phyloP scores from a whole-genome alignment of 2,888 invertebrate species.

The Cryptocephalus moraei region DNA sequence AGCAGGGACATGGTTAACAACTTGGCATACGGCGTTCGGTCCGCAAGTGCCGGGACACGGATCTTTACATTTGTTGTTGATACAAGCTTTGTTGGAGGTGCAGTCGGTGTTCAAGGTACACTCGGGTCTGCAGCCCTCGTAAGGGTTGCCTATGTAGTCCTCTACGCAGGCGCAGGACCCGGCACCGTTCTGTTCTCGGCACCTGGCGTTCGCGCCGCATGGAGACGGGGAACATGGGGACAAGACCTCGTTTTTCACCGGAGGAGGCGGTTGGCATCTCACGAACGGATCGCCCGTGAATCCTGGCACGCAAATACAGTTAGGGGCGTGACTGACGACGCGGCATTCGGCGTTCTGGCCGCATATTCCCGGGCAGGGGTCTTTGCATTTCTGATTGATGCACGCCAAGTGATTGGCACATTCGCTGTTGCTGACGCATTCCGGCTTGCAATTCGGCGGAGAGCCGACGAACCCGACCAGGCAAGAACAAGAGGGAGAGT shows the following conservation, averaged over 20 bases:
- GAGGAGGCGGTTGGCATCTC: conserved; percentile 37
- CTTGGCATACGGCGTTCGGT: conserved; percentile 42
- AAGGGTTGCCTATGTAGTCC: conserved; percentile 67
- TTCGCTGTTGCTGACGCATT: conserved; percentile 63
- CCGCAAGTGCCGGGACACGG: conserved; percentile 46
- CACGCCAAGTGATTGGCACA: conserved; percentile 62
- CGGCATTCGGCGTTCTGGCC: conserved; percentile 63
- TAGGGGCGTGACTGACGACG: conserved; percentile 64
- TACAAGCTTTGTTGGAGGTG: conserved; percentile 41
- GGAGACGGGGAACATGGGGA: conserved; percentile 38
- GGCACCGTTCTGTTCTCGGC: conserved; percentile 55
- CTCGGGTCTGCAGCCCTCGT: conserved; percentile 51
- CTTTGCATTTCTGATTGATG: conserved; percentile 62
- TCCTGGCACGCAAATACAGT: conserved; percentile 59
- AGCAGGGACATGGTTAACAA: conserved; percentile 48
- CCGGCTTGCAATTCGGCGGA: conserved; percentile 48
- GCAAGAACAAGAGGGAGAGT: conserved; percentile 46
- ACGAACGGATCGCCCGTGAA: conserved; percentile 56
- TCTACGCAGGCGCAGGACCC: conserved; percentile 61
- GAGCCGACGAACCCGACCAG: conserved; percentile 37
- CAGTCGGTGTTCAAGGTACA: conserved; percentile 34
- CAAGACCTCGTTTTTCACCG: conserved; percentile 22
- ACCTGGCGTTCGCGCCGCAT: conserved; percentile 62
- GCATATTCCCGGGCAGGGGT: conserved; percentile 64
- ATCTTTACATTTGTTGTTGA: conserved; percentile 43